phyloP scores from a whole-genome alignment of 2,888 invertebrate species.

The Monopis laevigella region DNA sequence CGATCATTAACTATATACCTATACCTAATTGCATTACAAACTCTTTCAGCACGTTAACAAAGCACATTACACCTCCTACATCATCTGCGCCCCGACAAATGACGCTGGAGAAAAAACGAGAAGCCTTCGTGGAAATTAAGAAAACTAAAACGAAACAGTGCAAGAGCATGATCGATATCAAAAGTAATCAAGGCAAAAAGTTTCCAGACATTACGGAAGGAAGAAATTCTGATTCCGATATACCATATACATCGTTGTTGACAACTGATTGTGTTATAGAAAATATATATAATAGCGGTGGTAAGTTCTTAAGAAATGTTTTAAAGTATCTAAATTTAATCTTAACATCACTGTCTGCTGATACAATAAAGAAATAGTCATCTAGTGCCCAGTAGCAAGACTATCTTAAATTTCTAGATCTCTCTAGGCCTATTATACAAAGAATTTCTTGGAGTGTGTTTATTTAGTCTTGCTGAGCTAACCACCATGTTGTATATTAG shows the following conservation, averaged over 20 bases:
- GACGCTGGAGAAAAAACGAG: slow-evolving; percentile 40
- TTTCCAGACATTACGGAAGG: slow-evolving; percentile 33
- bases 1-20: no score
- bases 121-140: slow-evolving; percentile 47
- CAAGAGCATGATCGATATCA: slow-evolving; percentile 42
- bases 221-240: slow-evolving; percentile 48
- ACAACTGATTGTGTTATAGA: slow-evolving; percentile 48
- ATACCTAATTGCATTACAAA: no score
- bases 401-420: neutral
- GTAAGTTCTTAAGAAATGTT: slow-evolving; percentile 42
- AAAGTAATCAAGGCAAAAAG: slow-evolving; percentile 42
- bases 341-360: no score
- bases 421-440: neutral
- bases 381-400: no score
- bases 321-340: no score
- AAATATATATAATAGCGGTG: slow-evolving; percentile 44
- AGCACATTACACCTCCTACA: slow-evolving; percentile 73
- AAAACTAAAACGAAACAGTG: slow-evolving; percentile 50
- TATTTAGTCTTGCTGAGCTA: no score
- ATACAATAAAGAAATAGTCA: no score
- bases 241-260: slow-evolving; percentile 50
- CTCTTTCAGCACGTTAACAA: slow-evolving; percentile 76
- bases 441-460: no score
- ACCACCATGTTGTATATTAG: no score
- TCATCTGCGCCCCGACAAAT: slow-evolving; percentile 42